Evolutionary conservation across 2,113 vertebrate species (phyloP).

Genomic region (Tauraco erythrolophus): DNA sequence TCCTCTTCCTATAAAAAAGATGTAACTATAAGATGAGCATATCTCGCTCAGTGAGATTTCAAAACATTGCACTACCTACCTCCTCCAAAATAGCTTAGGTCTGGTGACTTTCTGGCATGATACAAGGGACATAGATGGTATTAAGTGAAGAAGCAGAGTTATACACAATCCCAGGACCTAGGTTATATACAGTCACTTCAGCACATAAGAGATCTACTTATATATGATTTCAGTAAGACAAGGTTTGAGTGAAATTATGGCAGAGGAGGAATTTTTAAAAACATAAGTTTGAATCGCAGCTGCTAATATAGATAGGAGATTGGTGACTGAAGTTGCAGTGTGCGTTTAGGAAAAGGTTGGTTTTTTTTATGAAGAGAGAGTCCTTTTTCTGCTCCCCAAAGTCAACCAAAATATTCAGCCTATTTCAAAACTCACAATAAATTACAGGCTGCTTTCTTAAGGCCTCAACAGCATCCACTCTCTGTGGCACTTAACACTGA

Average conservation of each 20-base stretch:
- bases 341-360: neutral
- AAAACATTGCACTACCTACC: neutral
- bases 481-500: neutral
- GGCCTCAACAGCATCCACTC: fast-evolving
- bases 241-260: neutral
- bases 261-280: neutral
- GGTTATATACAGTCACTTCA: neutral
- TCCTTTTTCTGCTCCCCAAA: neutral
- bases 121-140: neutral
- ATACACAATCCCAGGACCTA: too few species aligned
- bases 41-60: neutral
- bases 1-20: neutral
- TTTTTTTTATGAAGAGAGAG: neutral
- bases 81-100: neutral
- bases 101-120: neutral
- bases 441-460: neutral
- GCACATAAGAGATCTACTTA: neutral
- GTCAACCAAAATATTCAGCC: fast-evolving
- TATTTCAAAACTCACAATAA: neutral
- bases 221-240: neutral
- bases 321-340: neutral
- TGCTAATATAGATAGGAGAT: neutral
- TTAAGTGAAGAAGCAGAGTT: neutral
- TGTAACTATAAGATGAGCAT: neutral
- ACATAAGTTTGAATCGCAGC: neutral